phyloP scores from a whole-genome alignment of 2,888 invertebrate genomes.

The Drosophila kokeensis region DNA sequence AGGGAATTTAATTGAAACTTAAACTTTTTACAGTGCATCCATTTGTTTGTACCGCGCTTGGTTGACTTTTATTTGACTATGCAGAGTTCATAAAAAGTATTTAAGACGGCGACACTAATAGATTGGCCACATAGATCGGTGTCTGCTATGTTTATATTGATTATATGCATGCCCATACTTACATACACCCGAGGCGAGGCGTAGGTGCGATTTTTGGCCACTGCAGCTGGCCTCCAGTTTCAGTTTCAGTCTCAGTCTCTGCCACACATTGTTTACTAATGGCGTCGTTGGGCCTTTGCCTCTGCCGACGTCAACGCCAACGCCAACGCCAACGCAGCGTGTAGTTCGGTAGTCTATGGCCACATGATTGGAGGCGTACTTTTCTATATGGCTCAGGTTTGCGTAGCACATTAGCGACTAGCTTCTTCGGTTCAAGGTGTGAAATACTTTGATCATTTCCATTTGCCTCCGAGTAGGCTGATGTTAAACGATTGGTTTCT shows the following conservation, averaged over 20 bases:
- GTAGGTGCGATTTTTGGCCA: conserved; percentile 62
- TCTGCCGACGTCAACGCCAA: not conserved
- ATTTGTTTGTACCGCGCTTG: conserved; percentile 34
- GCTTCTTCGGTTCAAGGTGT: conserved; percentile 62
- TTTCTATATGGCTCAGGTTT: conserved; percentile 24
- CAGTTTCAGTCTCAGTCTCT: not conserved
- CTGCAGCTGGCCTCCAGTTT: conserved; percentile 26
- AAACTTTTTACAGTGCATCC: conserved; percentile 12
- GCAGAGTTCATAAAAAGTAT: conserved; percentile 73
- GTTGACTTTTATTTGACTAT: conserved; percentile 59
- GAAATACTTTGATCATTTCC: conserved; percentile 73
- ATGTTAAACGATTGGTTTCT: conserved; percentile 51
- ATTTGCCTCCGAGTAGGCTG: conserved; percentile 14
- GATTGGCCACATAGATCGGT: conserved; percentile 46
- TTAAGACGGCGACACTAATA: conserved; percentile 67
- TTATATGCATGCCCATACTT: conserved; percentile 54
- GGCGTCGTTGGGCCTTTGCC: conserved; percentile 36
- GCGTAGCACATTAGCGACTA: conserved; percentile 48
- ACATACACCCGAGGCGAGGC: conserved; percentile 17
- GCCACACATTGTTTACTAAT: conserved; percentile 61
- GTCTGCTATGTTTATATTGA: conserved; percentile 63
- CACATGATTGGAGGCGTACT: conserved; percentile 56
- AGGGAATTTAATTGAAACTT: not conserved
- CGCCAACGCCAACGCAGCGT: conserved; percentile 56
- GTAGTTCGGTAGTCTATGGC: conserved; percentile 41